phyloP scores from a whole-genome alignment of 2,113 vertebrate genomes.

The Callipepla squamata region DNA sequence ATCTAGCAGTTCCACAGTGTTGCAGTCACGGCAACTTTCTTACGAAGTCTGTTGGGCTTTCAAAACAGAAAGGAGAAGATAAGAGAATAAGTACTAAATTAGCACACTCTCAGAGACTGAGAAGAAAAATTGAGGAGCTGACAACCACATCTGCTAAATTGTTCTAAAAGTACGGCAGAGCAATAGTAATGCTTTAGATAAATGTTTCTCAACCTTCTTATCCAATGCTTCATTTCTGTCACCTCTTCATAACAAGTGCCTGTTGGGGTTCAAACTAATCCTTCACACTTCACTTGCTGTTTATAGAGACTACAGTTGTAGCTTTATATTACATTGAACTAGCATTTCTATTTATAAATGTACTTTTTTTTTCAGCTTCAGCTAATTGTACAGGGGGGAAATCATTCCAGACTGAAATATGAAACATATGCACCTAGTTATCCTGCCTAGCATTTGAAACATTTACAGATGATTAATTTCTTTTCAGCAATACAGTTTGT shows the following conservation, averaged over 20 bases:
- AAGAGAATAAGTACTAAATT: fast-evolving
- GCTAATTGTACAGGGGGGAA: neutral
- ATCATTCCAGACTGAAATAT: neutral
- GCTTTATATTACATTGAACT: neutral
- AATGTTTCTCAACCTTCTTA: neutral
- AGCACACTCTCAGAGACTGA: neutral
- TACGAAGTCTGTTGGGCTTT: neutral
- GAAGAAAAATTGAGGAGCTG: neutral
- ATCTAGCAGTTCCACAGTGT: fast-evolving
- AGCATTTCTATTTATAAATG: neutral
- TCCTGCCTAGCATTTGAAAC: neutral
- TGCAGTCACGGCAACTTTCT: fast-evolving
- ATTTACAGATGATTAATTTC: neutral
- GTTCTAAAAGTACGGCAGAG: neutral
- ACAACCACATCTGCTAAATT: neutral
- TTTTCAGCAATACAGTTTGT: neutral
- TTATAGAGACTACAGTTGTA: neutral
- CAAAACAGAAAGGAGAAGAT: neutral
- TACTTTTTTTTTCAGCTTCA: neutral
- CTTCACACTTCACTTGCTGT: neutral
- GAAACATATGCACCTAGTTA: neutral
- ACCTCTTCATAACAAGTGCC: neutral
- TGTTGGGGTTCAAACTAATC: neutral
- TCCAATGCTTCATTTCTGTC: neutral
- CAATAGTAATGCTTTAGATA: neutral